Evolutionary conservation across 2,888 invertebrate genomes (phyloP).

Genomic region (Didymodactylos carnosus): DNA sequence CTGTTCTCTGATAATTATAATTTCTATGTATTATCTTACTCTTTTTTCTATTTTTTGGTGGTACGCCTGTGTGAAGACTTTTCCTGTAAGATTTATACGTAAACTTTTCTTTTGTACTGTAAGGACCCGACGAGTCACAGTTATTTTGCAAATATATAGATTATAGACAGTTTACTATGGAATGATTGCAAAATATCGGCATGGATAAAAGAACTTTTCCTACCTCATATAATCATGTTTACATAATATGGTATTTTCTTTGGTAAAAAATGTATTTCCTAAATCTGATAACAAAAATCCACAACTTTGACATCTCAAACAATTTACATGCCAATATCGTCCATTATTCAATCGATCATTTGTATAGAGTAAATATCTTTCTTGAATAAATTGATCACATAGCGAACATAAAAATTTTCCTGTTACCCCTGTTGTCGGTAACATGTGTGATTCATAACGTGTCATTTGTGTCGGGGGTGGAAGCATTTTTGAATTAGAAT

Average conservation of each 20-base stretch:
- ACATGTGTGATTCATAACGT: neutral
- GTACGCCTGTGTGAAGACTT: too few relatives aligned
- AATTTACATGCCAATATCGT: conserved; percentile 10
- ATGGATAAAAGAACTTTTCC: too few relatives aligned
- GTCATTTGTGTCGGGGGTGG: neutral
- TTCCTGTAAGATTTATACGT: too few relatives aligned
- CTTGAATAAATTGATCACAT: conserved; percentile 2
- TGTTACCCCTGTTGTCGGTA: neutral
- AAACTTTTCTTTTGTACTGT: too few relatives aligned
- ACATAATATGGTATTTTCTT: conserved; percentile 9
- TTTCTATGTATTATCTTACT: too few relatives aligned
- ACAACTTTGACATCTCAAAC: conserved; percentile 10
- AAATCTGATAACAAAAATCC: neutral
- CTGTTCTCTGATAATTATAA: too few relatives aligned
- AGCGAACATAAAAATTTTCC: neutral
- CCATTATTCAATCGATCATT: neutral
- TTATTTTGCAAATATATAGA: too few relatives aligned
- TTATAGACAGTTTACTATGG: too few relatives aligned
- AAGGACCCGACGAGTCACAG: too few relatives aligned
- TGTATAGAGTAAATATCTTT: conserved; percentile 6
- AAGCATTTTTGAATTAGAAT: too few relatives aligned
- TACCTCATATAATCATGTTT: conserved; percentile 11
- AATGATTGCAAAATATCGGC: too few relatives aligned
- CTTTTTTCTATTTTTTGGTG: too few relatives aligned
- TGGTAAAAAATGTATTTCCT: conserved; percentile 6